These are phyloP conservation scores for Mesembrinibis cayennensis DNA, from an alignment of 2,113 vertebrate species.

Conservation along the genomic window DNA sequence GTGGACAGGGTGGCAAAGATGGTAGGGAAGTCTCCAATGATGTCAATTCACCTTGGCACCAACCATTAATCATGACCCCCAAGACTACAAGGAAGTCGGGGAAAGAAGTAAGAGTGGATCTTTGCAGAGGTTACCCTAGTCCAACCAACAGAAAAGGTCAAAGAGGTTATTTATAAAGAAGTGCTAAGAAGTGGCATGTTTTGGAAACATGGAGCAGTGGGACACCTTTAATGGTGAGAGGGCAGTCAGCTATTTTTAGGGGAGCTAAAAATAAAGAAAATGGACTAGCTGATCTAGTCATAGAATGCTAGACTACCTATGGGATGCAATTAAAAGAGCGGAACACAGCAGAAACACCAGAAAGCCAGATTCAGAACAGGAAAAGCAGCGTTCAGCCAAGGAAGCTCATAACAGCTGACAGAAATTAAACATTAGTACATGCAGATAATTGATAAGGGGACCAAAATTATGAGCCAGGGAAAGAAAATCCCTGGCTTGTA, in stretches of 20 bases:
- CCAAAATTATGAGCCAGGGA: neutral
- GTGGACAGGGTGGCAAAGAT: neutral
- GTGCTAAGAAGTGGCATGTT: neutral
- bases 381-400: neutral
- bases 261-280: constrained; percentile 47
- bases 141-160: neutral
- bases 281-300: neutral
- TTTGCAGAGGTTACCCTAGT: neutral
- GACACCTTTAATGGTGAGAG: constrained; percentile 20
- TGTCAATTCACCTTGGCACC: neutral
- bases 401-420: neutral
- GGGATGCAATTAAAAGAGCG: constrained; percentile 3
- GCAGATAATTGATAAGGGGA: neutral
- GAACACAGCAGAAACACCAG: neutral
- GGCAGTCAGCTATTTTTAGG: constrained; percentile 27
- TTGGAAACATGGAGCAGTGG: neutral
- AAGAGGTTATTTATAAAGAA: neutral
- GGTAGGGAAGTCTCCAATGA: neutral
- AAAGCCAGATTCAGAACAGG: neutral
- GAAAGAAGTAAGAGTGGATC: neutral
- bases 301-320: constrained; percentile 22
- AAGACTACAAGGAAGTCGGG: neutral
- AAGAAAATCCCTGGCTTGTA: neutral
- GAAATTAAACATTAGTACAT: neutral
- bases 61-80: neutral